These are phyloP conservation scores for Oreortyx pictus DNA, from an alignment of 2,797 vertebrate genomes.

Conservation along the genomic window DNA sequence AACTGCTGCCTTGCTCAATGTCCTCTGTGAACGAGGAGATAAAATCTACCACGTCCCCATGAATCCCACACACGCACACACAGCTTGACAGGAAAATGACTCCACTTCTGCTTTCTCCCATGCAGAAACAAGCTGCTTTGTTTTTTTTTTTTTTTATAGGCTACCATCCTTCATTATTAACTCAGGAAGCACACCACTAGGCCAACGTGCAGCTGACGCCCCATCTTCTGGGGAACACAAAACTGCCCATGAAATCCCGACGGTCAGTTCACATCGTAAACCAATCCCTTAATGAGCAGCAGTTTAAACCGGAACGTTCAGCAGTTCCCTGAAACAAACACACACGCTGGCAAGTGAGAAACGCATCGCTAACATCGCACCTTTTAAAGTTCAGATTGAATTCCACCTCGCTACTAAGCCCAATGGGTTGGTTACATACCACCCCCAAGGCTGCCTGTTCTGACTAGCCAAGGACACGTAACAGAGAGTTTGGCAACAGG, in stretches of 20 bases:
- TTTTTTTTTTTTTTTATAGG: background rate
- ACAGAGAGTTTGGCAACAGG: background rate
- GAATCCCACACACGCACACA: too few relatives aligned
- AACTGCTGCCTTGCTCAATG: background rate
- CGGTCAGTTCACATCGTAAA: background rate
- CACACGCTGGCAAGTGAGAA: background rate
- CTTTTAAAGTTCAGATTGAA: background rate
- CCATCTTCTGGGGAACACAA: background rate
- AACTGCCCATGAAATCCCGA: background rate
- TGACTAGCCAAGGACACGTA: background rate
- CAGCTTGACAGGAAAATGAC: background rate
- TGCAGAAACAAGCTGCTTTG: background rate
- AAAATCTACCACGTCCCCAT: rapidly evolving
- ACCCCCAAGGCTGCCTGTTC: background rate
- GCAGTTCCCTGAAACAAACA: background rate
- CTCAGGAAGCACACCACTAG: background rate
- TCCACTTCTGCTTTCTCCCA: background rate
- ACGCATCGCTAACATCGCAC: background rate
- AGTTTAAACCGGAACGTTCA: background rate
- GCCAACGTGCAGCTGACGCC: rapidly evolving
- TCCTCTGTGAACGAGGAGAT: background rate
- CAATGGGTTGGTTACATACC: background rate
- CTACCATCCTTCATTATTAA: background rate
- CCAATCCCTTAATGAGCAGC: background rate
- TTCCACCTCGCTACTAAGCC: background rate